These are phyloP conservation scores for Cyclura pinguis DNA, from an alignment of 2,797 vertebrate species.

Conservation along the genomic window DNA sequence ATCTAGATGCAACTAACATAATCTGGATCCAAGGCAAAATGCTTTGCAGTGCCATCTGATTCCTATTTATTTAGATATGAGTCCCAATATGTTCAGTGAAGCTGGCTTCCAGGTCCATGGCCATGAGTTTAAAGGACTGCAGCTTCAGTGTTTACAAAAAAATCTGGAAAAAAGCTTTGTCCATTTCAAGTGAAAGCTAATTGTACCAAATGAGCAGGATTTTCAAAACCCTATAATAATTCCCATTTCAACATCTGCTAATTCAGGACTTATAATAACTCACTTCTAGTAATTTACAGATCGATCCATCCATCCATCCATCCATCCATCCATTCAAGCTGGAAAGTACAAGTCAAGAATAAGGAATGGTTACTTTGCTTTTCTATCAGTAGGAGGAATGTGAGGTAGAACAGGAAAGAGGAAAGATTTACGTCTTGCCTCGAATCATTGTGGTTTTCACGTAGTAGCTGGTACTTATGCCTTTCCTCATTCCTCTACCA, in stretches of 20 bases:
- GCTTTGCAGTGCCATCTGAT: not conserved
- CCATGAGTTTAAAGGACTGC: not conserved
- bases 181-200: constrained; percentile 6
- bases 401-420: constrained; percentile 29
- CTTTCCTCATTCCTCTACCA: constrained; percentile 66
- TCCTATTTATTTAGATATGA: too few relatives aligned
- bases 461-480: constrained; percentile 52
- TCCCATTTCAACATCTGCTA: not conserved
- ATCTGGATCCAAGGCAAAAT: not conserved
- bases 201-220: not conserved
- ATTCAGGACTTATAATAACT: not conserved
- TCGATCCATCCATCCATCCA: too few relatives aligned
- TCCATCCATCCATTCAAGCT: not conserved
- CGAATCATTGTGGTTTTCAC: constrained; percentile 48
- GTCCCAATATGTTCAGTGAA: not conserved
- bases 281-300: not conserved
- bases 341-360: not conserved
- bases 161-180: not conserved
- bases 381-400: constrained; percentile 1
- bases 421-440: constrained; percentile 58
- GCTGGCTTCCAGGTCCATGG: not conserved
- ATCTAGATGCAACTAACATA: not conserved
- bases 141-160: not conserved
- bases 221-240: not conserved
- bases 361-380: constrained; percentile 41